Percentiles rank a stretch among this genome's conserved stretches.
These are phyloP conservation scores for Anarsia innoxiella DNA, from an alignment of 2,888 invertebrate species.

Conservation along the genomic window DNA sequence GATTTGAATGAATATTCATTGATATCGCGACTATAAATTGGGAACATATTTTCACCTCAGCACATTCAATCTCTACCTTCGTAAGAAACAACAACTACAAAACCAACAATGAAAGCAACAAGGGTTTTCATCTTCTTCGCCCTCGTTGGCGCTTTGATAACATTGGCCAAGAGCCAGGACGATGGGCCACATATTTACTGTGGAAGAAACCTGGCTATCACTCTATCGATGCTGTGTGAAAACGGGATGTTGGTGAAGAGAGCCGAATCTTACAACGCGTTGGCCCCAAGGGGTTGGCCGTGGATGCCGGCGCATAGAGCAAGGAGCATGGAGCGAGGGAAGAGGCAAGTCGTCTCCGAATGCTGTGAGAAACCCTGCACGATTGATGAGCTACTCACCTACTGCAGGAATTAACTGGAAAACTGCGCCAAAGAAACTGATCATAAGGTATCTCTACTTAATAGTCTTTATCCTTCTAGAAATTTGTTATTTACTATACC, in stretches of 20 bases:
- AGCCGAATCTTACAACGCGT: slow-evolving; percentile 6
- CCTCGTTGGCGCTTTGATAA: slow-evolving; percentile 1
- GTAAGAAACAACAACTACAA: neutral
- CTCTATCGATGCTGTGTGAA: slow-evolving; percentile 20
- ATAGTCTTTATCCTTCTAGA: too few species aligned
- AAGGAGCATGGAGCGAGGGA: slow-evolving; percentile 23
- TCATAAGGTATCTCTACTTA: too few species aligned
- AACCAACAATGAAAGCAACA: slow-evolving; percentile 13
- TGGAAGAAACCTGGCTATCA: slow-evolving; percentile 22
- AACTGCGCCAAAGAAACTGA: too few species aligned
- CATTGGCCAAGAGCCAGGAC: slow-evolving; percentile 7
- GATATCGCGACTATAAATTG: slow-evolving; percentile 24
- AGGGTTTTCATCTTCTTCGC: slow-evolving; percentile 6
- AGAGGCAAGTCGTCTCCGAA: slow-evolving; percentile 29
- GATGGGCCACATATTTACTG: slow-evolving; percentile 21
- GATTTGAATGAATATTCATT: slow-evolving; percentile 24
- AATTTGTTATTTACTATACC: too few species aligned
- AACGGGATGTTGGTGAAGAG: slow-evolving; percentile 16
- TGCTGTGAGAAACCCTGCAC: slow-evolving; percentile 37
- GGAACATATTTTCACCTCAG: neutral
- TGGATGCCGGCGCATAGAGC: slow-evolving; percentile 26
- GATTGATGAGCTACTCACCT: slow-evolving; percentile 25
- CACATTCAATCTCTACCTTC: neutral
- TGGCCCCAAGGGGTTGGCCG: slow-evolving; percentile 15
- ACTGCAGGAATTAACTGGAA: too few species aligned